Base-by-base conservation (phyloP, 2,113 vertebrate species). In the Sterna hirundo region DNA sequence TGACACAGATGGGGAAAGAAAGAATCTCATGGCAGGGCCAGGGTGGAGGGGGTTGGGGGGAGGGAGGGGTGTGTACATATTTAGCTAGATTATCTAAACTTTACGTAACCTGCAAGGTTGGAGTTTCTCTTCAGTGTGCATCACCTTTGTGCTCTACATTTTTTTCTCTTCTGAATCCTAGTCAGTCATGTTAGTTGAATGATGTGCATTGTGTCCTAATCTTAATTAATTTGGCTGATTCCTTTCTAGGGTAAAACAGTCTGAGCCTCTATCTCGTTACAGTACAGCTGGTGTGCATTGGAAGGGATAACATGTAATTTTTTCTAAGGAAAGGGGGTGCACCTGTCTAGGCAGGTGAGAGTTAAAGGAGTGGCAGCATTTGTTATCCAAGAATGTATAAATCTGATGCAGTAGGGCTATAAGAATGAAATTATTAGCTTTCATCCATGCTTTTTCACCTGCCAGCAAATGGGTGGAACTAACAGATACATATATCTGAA, bases 31-130 rank as follows among this genome's bases (percentile, higher is more conserved):
- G 64, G 64, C 6, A 5, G 29, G 7, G 44, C 44, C 44, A 18
- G 44, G 44, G 7, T 44, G 16, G 44, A 16, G 42, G 42, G 42
- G 40, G 40, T 11, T 12, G 40, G 40, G 42, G 44, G 19, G 1
- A 0, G 6, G 4, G 40, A 40, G 0, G 6, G 5, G 13, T 30
- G 2, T 18, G 77, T 86, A 47, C 5, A 0, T 66, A n/a, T 88
- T 90, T 74, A 74, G 29, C 25, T 57, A 57, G 20, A 18, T 49
- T 71, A 34, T 79, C 55, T 91, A 60, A 89, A 87, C 26, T 94
- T 61, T 30, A 60, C 10, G 3, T 70, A 64, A 32, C 4, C 26
- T 32, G 23, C 20, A 79, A n/a, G 14, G 29, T 2, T 81, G 23
- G n/a, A 84, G n/a, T 75, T 95, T 82, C 29, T 83, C 85, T 90